Percentiles rank a stretch among this genome's conserved stretches.
Conservation (phyloP, 2,113 vertebrate genomes). For the Petrocephalus zakoni region DNA sequence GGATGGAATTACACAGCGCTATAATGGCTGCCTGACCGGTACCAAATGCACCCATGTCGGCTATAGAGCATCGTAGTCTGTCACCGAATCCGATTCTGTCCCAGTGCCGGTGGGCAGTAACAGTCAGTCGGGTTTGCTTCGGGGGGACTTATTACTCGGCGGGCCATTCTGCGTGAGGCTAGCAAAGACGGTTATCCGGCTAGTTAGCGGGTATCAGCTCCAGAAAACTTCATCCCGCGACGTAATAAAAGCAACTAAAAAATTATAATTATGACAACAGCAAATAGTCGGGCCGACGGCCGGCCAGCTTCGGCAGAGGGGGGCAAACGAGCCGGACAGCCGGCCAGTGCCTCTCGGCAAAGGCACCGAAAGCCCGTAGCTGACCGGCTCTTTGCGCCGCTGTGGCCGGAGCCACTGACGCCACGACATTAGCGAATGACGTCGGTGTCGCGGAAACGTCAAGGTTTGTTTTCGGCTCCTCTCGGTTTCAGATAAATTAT, state of each 20-base stretch:
- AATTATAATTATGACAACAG: background rate
- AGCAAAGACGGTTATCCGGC: background rate
- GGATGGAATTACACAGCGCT: background rate
- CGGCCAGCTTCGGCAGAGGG: background rate
- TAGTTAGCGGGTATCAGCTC: background rate
- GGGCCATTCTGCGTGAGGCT: background rate
- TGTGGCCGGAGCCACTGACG: background rate
- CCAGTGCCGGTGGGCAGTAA: background rate
- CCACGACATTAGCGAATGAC: background rate
- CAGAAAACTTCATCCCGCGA: background rate
- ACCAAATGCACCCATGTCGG: background rate
- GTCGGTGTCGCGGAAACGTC: slow-evolving; percentile 11
- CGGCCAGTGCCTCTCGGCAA: background rate
- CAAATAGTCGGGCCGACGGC: background rate
- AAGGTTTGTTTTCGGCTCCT: background rate
- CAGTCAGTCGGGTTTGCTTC: background rate
- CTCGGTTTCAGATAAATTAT: background rate
- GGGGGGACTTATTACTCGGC: background rate
- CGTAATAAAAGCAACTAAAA: background rate
- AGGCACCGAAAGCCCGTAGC: background rate
- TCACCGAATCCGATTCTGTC: background rate
- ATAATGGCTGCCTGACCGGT: background rate
- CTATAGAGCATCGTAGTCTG: background rate
- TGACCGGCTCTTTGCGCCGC: background rate
- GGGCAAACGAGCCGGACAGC: background rate